phyloP scores from a whole-genome alignment of 2,113 vertebrate genomes.

The Catharus fuscescens region DNA sequence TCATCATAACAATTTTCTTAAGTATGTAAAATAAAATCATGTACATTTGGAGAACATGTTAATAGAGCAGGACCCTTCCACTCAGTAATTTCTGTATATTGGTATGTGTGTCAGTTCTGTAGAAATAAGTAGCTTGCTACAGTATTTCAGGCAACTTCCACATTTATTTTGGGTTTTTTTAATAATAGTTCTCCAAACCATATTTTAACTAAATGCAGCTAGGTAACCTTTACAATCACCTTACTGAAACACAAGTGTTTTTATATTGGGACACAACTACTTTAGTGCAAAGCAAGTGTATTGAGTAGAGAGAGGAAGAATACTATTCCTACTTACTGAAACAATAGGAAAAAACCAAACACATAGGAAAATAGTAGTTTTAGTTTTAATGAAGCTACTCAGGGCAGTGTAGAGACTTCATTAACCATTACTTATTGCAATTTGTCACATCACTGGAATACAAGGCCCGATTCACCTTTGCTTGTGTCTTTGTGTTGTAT shows the following conservation, averaged over 20 bases:
- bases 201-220: not conserved
- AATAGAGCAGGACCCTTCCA: not conserved
- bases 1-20: not conserved
- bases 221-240: not conserved
- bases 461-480: not conserved
- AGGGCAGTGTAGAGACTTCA: not conserved
- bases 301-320: not conserved
- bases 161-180: not conserved
- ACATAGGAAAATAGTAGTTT: not conserved
- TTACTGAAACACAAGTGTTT: not conserved
- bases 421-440: not conserved
- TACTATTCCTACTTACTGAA: not conserved
- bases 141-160: not conserved
- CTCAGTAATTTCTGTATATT: not conserved
- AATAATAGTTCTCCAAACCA: not conserved
- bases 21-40: not conserved
- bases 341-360: not conserved
- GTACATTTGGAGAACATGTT: not conserved
- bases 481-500: not conserved
- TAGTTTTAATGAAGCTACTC: not conserved
- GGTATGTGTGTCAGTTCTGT: not conserved
- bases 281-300: not conserved
- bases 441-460: not conserved
- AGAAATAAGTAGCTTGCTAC: not conserved
- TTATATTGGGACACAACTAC: not conserved